Evolutionary conservation across 35 echinoderm and acorn worm genomes (phyloP).

Genomic region (Ophioderma brevispina): DNA sequence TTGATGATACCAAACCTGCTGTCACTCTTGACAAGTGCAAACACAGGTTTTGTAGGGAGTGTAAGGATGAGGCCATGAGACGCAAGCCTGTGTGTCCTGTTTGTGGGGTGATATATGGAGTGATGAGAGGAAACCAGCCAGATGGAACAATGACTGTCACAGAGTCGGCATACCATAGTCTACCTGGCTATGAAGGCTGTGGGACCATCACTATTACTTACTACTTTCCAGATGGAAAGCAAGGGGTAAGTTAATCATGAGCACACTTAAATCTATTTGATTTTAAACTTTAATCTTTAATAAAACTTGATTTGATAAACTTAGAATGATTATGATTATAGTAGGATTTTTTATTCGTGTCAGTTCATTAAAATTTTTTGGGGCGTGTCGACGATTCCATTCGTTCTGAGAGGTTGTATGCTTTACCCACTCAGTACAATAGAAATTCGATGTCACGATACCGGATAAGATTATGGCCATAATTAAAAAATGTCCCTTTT

Average conservation of each 20-base stretch:
- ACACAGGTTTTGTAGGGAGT: constrained; percentile 44
- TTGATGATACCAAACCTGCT: not conserved
- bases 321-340: not conserved
- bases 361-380: no score
- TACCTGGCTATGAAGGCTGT: constrained; percentile 20
- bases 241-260: constrained; percentile 32
- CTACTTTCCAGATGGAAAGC: constrained; percentile 16
- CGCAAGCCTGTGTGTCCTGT: constrained; percentile 27
- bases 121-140: constrained; percentile 55
- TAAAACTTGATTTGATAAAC: not conserved
- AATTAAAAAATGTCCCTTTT: no score
- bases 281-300: not conserved
- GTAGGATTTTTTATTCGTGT: no score
- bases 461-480: no score
- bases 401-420: no score
- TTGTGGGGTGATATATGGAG: constrained; percentile 6
- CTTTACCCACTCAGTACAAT: no score
- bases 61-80: constrained; percentile 25
- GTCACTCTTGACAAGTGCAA: constrained; percentile 14
- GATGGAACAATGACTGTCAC: constrained; percentile 20
- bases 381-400: no score
- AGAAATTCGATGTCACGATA: no score
- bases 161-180: not conserved
- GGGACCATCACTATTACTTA: constrained; percentile 43
- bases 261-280: not conserved